phyloP scores from a whole-genome alignment of 2,797 vertebrate species.

The Tamandua tetradactyla region DNA sequence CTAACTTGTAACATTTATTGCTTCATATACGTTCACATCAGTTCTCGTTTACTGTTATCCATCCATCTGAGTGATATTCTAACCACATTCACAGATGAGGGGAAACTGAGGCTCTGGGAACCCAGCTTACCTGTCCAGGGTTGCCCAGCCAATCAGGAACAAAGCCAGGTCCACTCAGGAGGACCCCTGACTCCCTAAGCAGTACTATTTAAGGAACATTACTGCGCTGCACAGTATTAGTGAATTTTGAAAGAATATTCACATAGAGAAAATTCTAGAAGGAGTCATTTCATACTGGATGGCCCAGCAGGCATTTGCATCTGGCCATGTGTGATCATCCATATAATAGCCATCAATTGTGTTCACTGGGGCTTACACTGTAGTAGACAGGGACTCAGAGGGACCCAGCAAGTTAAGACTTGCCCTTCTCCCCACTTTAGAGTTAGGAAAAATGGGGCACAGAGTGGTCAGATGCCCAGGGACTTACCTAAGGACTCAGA shows the following conservation, averaged over 20 bases:
- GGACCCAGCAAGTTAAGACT: background rate
- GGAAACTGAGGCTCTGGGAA: background rate
- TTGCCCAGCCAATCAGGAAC: rapidly evolving
- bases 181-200: background rate
- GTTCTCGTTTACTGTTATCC: too few relatives aligned
- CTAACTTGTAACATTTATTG: background rate
- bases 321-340: background rate
- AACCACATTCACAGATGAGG: background rate
- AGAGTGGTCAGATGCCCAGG: background rate
- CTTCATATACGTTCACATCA: background rate
- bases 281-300: background rate
- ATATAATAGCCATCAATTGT: rapidly evolving
- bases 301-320: background rate
- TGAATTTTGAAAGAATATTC: background rate
- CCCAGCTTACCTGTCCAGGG: background rate
- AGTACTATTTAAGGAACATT: background rate
- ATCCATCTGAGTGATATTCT: background rate
- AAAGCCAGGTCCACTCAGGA: background rate
- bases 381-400: too few relatives aligned
- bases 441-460: background rate
- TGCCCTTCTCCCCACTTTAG: background rate
- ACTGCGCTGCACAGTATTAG: background rate
- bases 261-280: background rate
- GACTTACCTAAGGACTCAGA: background rate
- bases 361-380: background rate